These are phyloP conservation scores for Zygogramma bicolorata DNA, from an alignment of 2,888 invertebrate species.

Conservation along the genomic window DNA sequence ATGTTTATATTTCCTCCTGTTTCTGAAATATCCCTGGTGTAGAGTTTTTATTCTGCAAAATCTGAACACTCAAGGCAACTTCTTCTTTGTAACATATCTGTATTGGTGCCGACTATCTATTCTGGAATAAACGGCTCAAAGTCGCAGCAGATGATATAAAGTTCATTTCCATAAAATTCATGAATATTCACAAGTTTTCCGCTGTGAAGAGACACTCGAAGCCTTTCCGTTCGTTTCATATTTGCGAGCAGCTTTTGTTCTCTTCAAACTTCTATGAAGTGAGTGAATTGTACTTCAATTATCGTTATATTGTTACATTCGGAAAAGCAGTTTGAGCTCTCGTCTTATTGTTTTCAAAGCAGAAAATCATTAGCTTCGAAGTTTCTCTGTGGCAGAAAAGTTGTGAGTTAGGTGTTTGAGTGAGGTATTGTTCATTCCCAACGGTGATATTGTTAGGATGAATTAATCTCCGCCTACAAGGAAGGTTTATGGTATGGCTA, in stretches of 20 bases:
- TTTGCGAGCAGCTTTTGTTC: constrained; percentile 30
- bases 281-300: constrained; percentile 2
- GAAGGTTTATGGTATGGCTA: too few species aligned
- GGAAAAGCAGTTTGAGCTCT: neutral
- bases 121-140: neutral
- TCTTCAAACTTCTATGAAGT: constrained; percentile 29
- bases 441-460: too few species aligned
- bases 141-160: neutral
- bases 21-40: too few species aligned
- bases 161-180: neutral
- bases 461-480: too few species aligned
- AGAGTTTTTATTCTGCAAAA: too few species aligned
- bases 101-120: too few species aligned
- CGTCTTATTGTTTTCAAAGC: neutral
- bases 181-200: neutral
- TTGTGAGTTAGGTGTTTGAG: too few species aligned
- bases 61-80: too few species aligned
- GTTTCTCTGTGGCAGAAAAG: neutral
- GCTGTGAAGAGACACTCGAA: neutral
- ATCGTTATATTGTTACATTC: neutral
- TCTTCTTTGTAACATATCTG: too few species aligned
- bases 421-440: too few species aligned
- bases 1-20: too few species aligned
- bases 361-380: neutral
- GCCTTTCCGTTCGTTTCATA: constrained; percentile 26